These are phyloP conservation scores for Galeopsomyia nigrocyanea DNA, from an alignment of 2,888 invertebrate species.

Conservation along the genomic window DNA sequence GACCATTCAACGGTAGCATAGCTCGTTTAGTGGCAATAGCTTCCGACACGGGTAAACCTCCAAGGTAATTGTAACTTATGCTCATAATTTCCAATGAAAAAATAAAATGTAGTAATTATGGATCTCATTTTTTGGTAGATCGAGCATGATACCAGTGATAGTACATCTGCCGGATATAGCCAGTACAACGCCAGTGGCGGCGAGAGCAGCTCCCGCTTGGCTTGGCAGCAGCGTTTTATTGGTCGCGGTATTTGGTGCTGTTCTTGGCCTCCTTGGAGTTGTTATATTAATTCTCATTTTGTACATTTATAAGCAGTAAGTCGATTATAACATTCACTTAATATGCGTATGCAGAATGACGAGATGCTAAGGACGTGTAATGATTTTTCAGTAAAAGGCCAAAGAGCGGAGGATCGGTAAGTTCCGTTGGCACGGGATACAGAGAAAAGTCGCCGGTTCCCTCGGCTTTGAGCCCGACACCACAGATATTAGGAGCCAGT, in stretches of 20 bases:
- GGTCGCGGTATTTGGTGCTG: constrained; percentile 78
- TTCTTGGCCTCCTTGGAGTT: constrained; percentile 80
- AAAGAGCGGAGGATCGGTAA: constrained; percentile 63
- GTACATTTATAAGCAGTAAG: constrained; percentile 83
- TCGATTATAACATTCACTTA: constrained; percentile 45
- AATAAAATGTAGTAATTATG: constrained; percentile 10
- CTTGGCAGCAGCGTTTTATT: constrained; percentile 70
- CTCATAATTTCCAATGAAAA: constrained; percentile 15
- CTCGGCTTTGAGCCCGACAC: constrained; percentile 61
- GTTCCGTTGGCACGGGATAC: constrained; percentile 64
- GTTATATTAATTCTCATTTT: constrained; percentile 82
- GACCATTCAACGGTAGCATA: constrained; percentile 70
- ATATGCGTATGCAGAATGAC: background rate
- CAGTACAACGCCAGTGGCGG: constrained; percentile 63
- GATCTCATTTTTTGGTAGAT: constrained; percentile 49
- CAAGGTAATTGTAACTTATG: constrained; percentile 71
- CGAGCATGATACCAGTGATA: constrained; percentile 70
- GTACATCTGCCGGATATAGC: constrained; percentile 68
- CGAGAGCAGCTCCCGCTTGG: constrained; percentile 69
- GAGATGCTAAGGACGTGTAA: background rate
- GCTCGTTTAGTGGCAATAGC: constrained; percentile 87
- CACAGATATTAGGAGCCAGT: constrained; percentile 73
- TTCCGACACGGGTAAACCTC: constrained; percentile 87
- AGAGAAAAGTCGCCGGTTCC: constrained; percentile 65
- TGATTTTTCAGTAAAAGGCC: constrained; percentile 58